Conservation (phyloP, 2,888 invertebrate genomes). For the Serripes groenlandicus region DNA sequence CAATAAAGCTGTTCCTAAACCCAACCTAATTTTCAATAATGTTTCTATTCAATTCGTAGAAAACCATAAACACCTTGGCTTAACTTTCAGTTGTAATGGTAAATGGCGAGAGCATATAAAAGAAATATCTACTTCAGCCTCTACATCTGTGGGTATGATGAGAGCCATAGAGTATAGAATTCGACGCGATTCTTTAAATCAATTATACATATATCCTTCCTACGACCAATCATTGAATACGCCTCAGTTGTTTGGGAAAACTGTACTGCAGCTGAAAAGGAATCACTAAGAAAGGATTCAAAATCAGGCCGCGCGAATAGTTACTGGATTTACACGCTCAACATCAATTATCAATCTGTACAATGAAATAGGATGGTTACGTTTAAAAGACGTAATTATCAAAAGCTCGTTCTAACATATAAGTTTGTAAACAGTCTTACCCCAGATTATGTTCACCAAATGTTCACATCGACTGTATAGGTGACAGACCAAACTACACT, state of each 20-base stretch:
- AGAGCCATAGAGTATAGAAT: no score
- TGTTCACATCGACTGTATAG: neutral
- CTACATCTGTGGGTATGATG: constrained; percentile 32
- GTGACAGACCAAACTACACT: neutral
- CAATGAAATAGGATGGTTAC: constrained; percentile 26
- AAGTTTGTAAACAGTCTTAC: neutral
- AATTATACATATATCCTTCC: no score
- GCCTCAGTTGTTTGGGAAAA: no score
- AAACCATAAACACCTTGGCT: constrained; percentile 9
- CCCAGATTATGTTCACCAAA: constrained; percentile 1
- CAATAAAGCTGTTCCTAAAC: neutral
- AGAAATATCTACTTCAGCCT: constrained; percentile 26
- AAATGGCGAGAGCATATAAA: constrained; percentile 24
- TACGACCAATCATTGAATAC: no score
- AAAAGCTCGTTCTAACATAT: neutral
- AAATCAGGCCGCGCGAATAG: constrained; percentile 33
- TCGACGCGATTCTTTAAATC: no score
- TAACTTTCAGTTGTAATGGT: constrained; percentile 22
- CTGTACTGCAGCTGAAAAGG: no score
- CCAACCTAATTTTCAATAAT: constrained; percentile 1
- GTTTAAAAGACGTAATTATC: constrained; percentile 26
- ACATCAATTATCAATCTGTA: constrained; percentile 12
- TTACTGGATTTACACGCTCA: constrained; percentile 25
- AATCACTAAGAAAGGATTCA: constrained; percentile 28
- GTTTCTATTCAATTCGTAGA: neutral